These are phyloP conservation scores for Drosophila meridionalis DNA, from an alignment of 2,888 invertebrate species.

Conservation along the genomic window DNA sequence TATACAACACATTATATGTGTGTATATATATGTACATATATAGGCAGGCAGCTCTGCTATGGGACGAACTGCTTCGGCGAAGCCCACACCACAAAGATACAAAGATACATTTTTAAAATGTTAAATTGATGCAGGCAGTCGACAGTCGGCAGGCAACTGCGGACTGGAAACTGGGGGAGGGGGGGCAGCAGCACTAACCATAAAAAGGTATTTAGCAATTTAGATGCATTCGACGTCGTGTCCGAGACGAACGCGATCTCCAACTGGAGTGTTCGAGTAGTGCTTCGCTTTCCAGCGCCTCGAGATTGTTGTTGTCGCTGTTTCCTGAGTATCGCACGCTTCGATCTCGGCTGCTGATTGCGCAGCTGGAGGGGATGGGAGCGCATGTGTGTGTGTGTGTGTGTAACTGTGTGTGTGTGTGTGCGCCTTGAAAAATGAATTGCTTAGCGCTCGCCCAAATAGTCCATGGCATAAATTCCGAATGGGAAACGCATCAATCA, in stretches of 20 bases:
- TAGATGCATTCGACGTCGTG: slow-evolving; percentile 80
- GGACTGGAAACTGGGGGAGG: slow-evolving; percentile 12
- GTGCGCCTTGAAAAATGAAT: slow-evolving; percentile 70
- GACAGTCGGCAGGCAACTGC: slow-evolving; percentile 14
- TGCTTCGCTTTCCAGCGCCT: slow-evolving; percentile 32
- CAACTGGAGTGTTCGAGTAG: slow-evolving; percentile 23
- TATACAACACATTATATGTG: slow-evolving; percentile 64
- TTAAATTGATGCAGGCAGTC: slow-evolving; percentile 72
- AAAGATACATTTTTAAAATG: slow-evolving; percentile 80
- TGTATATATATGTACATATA: not conserved
- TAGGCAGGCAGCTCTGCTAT: slow-evolving; percentile 37
- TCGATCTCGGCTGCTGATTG: slow-evolving; percentile 74
- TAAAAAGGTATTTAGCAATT: slow-evolving; percentile 80
- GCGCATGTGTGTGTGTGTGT: not conserved
- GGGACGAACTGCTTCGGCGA: slow-evolving; percentile 69
- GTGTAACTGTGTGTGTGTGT: slow-evolving; percentile 13
- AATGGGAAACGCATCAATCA: slow-evolving; percentile 81
- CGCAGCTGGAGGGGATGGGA: slow-evolving; percentile 67
- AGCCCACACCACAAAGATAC: slow-evolving; percentile 67
- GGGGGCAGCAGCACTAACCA: slow-evolving; percentile 60
- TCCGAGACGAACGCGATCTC: slow-evolving; percentile 52
- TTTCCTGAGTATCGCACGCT: slow-evolving; percentile 72
- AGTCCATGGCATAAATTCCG: slow-evolving; percentile 80
- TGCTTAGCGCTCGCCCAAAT: slow-evolving; percentile 76
- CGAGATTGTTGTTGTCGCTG: slow-evolving; percentile 20